Evolutionary conservation across 2,113 vertebrate genomes (phyloP).

Genomic region (Phodopus roborovskii): DNA sequence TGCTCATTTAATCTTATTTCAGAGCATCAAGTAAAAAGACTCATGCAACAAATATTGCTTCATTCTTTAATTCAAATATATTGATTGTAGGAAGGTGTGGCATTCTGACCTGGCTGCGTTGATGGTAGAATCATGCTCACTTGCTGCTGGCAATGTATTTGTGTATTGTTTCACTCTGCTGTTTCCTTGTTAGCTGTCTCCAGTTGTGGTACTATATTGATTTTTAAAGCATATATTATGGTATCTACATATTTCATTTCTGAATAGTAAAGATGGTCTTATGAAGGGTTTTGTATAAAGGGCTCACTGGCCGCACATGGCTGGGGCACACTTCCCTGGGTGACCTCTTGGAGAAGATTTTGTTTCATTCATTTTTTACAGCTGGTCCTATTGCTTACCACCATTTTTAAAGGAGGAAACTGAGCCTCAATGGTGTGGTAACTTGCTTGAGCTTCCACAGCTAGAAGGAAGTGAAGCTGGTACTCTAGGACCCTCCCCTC

Average conservation of each 20-base stretch:
- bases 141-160: not conserved
- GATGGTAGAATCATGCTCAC: not conserved
- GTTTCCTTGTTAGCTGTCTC: slow-evolving; percentile 50
- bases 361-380: not conserved
- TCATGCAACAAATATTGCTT: slow-evolving; percentile 45
- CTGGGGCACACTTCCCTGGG: not conserved
- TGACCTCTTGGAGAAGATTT: not conserved
- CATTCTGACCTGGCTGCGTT: not conserved
- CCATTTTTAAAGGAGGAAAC: not conserved
- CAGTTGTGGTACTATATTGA: not conserved
- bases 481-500: not conserved
- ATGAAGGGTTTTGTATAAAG: not conserved
- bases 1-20: slow-evolving; percentile 42
- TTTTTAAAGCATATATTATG: not conserved
- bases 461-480: not conserved
- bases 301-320: not conserved
- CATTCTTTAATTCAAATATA: slow-evolving; percentile 37
- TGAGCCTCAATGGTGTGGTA: not conserved
- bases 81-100: slow-evolving; percentile 18
- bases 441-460: not conserved
- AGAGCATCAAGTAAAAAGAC: slow-evolving; percentile 46
- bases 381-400: not conserved
- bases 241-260: slow-evolving; percentile 22
- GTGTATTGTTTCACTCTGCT: slow-evolving; percentile 6
- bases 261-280: not conserved